phyloP scores from a whole-genome alignment of 2,888 invertebrate genomes.

The Oasisia sp. region DNA sequence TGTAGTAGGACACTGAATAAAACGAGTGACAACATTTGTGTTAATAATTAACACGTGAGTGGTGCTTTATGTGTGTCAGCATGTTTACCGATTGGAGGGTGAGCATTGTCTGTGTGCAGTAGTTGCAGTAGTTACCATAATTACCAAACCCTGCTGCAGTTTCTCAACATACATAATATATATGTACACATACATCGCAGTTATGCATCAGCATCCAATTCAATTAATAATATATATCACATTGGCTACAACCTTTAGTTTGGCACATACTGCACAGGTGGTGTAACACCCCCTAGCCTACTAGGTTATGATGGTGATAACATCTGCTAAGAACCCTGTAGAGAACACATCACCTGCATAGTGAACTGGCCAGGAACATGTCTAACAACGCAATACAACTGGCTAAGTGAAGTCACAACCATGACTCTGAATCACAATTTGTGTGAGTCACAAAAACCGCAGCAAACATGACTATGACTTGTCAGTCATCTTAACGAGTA shows the following conservation, averaged over 20 bases:
- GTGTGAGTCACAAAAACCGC: not conserved
- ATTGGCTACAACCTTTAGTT: not conserved
- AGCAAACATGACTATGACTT: not conserved
- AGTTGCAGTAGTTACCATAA: no score
- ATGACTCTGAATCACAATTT: no score
- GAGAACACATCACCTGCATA: not conserved
- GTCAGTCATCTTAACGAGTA: not conserved
- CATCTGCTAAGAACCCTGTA: not conserved
- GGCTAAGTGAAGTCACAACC: not conserved
- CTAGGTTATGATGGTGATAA: not conserved
- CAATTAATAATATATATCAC: no score
- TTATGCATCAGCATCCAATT: no score
- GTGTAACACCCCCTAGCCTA: not conserved
- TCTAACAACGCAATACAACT: not conserved
- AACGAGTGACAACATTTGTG: constrained; percentile 12
- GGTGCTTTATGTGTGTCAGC: not conserved
- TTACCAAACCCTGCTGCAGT: not conserved
- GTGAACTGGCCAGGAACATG: not conserved
- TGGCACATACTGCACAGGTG: not conserved
- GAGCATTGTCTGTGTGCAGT: not conserved
- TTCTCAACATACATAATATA: not conserved
- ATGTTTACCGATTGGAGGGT: not conserved
- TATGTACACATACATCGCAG: no score
- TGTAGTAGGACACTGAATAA: not conserved
- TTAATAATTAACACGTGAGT: not conserved